A percentile compares a stretch with the other conserved stretches of the same genome.
phyloP scores from a whole-genome alignment of 2,797 vertebrate genomes.

The Cynodonichthys magdalenae region DNA sequence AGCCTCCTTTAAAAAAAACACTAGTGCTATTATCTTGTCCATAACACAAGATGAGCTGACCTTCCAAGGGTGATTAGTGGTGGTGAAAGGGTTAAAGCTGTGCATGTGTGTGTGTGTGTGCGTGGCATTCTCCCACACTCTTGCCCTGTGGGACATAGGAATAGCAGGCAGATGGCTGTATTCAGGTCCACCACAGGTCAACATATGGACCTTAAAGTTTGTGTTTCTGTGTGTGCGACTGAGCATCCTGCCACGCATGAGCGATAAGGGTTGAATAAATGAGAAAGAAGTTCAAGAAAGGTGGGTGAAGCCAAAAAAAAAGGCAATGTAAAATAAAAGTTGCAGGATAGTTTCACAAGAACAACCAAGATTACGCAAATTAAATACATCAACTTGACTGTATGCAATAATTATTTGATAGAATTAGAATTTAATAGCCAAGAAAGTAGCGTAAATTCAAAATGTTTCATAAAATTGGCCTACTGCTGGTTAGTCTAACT shows the following conservation, averaged over 20 bases:
- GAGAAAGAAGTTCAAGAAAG: constrained; percentile 16
- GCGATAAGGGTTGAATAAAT: constrained; percentile 54
- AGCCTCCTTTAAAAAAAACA: constrained; percentile 1
- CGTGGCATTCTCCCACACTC: constrained; percentile 77
- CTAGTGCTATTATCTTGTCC: constrained; percentile 66
- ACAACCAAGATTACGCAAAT: too few relatives aligned
- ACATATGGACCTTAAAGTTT: constrained; percentile 79
- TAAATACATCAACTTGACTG: too few relatives aligned
- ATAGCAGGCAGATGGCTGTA: constrained; percentile 83
- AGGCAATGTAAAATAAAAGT: constrained; percentile 3
- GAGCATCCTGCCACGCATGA: constrained; percentile 60
- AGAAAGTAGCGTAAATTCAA: constrained; percentile 4
- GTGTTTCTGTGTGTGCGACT: constrained; percentile 56
- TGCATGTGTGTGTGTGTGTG: constrained; percentile 54
- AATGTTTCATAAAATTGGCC: too few relatives aligned
- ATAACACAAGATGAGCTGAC: constrained; percentile 64
- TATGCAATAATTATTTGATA: constrained; percentile 1
- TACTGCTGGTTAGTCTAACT: too few relatives aligned
- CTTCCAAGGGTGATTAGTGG: constrained; percentile 69
- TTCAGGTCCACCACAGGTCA: constrained; percentile 79
- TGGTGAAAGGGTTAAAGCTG: constrained; percentile 73
- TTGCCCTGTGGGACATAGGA: constrained; percentile 69
- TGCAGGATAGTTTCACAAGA: too few relatives aligned
- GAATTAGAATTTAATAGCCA: constrained; percentile 13
- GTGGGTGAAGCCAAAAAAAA: constrained; percentile 17